phyloP scores from a whole-genome alignment of 2,888 invertebrate species.

The Electrophaes corylata region DNA sequence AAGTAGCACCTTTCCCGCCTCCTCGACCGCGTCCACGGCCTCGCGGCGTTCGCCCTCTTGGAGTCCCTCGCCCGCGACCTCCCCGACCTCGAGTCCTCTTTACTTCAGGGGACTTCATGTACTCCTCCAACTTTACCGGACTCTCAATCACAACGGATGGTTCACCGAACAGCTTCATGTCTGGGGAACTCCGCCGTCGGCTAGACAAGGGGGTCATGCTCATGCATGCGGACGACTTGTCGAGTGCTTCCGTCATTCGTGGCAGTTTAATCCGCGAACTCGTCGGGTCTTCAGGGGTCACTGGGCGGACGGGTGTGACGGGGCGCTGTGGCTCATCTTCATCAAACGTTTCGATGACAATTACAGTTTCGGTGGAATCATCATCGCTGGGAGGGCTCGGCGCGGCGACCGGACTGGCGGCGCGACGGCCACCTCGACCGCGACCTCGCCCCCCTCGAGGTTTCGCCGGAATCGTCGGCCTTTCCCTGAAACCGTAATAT shows the following conservation, averaged over 20 bases:
- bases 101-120: constrained; percentile 58
- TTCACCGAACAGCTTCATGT: constrained; percentile 55
- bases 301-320: constrained; percentile 14
- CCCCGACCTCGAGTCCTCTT: constrained; percentile 52
- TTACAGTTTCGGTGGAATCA: constrained; percentile 33
- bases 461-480: constrained; percentile 66
- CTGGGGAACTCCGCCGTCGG: constrained; percentile 57
- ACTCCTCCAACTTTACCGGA: constrained; percentile 54
- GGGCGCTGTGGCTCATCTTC: constrained; percentile 28
- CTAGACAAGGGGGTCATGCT: constrained; percentile 69
- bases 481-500: constrained; percentile 61
- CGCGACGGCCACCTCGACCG: constrained; percentile 63
- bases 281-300: constrained; percentile 66
- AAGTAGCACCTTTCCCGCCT: constrained; percentile 68
- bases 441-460: constrained; percentile 70
- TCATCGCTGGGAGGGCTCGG: constrained; percentile 31
- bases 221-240: constrained; percentile 67
- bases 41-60: constrained; percentile 52
- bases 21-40: constrained; percentile 70
- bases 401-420: constrained; percentile 40
- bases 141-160: constrained; percentile 50
- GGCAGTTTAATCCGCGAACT: constrained; percentile 76
- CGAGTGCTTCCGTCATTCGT: constrained; percentile 77
- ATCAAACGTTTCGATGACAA: constrained; percentile 37
- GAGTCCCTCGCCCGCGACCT: constrained; percentile 48